Base-by-base conservation (phyloP, 1,140 invertebrate genomes). In the Asbolus verrucosus region DNA sequence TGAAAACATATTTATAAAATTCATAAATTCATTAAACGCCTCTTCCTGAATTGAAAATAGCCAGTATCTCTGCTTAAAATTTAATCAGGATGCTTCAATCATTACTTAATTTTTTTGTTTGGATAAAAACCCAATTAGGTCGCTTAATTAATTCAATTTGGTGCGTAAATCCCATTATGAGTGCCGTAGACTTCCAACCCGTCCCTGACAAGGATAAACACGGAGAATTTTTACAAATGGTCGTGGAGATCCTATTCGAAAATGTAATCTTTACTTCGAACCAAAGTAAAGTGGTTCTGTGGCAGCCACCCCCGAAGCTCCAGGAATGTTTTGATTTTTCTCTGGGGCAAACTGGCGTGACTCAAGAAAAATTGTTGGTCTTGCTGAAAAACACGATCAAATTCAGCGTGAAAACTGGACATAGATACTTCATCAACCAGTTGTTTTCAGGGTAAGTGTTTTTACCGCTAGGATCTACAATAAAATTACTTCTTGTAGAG, bases 371-470 rank as follows among this genome's bases (percentile, higher is more conserved):
- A 46, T 73, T 86, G 8, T 31, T 86, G 21, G 19, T 74, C 6
- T 60, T 81, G 9, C 74, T 85, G 9, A 69, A 80, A 36, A 77
- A 83, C 31, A 81, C 83, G 13, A 79, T 85, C 3, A 79, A 81
- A 30, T 84, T 81, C 75, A 86, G 85, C 74, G 83, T 86, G 33
- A 84, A 85, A 74, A 85, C 84, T 1, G 84, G 84, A 2, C 83
- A 86, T 79, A 84, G 83, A 6, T 82, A 84, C 75, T 85, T 86
- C 70, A 80, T 85, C 54, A 86, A 86, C 77, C 85, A 86, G 60
- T 77, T 86, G 0, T 85, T 83, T 73, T 83, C 80, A 16, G 83
- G 85, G 82, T 83, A 70, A 77, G 77, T 71, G 68, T 46, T 43
- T n/a, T 46, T 46, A 18, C 3, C 24, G 24, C 8, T 27, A 8